Base-by-base conservation (phyloP, 2,888 invertebrate species). In the Seira musarum region DNA sequence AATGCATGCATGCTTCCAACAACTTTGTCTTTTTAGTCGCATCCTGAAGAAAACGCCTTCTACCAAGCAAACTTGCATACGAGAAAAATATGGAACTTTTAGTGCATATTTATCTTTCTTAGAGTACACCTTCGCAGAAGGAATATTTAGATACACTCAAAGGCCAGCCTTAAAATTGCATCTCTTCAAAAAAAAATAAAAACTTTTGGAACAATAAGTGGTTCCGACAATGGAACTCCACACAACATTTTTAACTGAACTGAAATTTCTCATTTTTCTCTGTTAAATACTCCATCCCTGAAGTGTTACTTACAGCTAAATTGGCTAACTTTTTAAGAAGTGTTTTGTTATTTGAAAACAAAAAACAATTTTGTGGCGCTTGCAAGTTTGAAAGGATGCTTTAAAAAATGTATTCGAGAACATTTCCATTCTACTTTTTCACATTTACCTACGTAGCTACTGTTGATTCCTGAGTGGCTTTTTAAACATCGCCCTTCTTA, bases 81-180 rank as follows among this genome's bases (percentile, higher is more conserved):
- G n/a, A n/a, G n/a, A 19, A 21, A 60, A 60, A 53, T 17, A 13
- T 17, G 2, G 2, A 60, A 60, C 60, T 60, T 60, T 60, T 60
- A 53, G 53, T 53, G n/a, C 40, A 40, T 40, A 60, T 53, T 53
- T 60, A 60, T 60, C n/a, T 60, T 60, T 21, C 60, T 13, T 60
- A 5, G 21, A 60, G 60, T 60, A 30, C 8, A 30, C 30, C 30
- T 30, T 8, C 2, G 30, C 30, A n/a, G n/a, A n/a, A n/a, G n/a
- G n/a, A 30, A 30, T 30, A 30, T n/a, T n/a, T n/a, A n/a, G n/a
- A 30, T 5, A 30, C 30, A 30, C 30, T 5, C 30, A 30, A n/a
- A n/a, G n/a, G n/a, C n/a, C n/a, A n/a, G n/a, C 30, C 30, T 30
- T 30, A 30, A 30, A 30, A 30, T 30, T 30, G 30, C 30, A 30